Base-by-base conservation (phyloP, 1,140 invertebrate genomes). In the Drosophila lowei region DNA sequence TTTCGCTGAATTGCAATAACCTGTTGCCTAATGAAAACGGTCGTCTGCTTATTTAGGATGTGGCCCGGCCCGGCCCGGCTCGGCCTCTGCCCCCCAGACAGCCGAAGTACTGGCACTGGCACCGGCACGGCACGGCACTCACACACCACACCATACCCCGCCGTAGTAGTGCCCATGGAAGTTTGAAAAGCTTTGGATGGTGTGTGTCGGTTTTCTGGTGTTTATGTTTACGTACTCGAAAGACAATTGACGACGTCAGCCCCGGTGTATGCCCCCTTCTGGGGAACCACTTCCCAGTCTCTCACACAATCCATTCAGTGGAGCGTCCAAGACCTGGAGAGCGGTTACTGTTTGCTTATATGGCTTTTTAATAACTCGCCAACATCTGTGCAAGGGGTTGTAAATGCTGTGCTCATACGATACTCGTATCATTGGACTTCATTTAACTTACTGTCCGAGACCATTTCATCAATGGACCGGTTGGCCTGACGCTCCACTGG, bases 1-100 rank as follows among this genome's bases (percentile, higher is more conserved):
- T 86, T 85, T 85, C 72, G 83, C 83, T 70, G 83, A 86, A 86
- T 86, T 86, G 81, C 83, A 85, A 86, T 86, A 86, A 86, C 83
- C 83, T 86, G 83, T 86, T 86, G 81, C 81, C 83, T 79, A 86
- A 86, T 86, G 70, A 81, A 77, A 83, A 59, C 57, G 56, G 65
- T 25, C 61, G 68, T 75, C 72, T 84, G 76, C 66, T 84, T 85
- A 86, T 81, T 85, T 81, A 85, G 81, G 81, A 85, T 85, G 58
- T 85, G 73, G 72, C 72, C 56, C 34, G 71, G 62, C 72, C 34
- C 34, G 25, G 48, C 41, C 18, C 38, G 52, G 23, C 23, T 5
- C 23, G 23, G 52, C 49, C 67, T 38, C 34, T 64, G 34, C 49
- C 74, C 76, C 59, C 50, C 49, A 65, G 47, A 34, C 53, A 58